phyloP scores from a whole-genome alignment of 2,888 invertebrate genomes.

The Hyalella azteca region DNA sequence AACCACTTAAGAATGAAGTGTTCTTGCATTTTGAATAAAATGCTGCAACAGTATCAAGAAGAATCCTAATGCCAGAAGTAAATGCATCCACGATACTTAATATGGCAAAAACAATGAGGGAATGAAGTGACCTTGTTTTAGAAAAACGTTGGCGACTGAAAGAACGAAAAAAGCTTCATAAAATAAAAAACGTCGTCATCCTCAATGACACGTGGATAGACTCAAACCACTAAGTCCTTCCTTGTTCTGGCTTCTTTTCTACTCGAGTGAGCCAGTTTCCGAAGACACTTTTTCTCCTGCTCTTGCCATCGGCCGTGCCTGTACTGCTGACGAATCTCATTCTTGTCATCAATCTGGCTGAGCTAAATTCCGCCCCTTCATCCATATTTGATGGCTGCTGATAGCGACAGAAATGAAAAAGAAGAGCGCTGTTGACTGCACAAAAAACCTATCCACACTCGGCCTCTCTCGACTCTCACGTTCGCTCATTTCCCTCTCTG shows the following conservation, averaged over 20 bases:
- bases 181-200: too few species aligned
- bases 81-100: too few species aligned
- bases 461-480: not conserved
- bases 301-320: not conserved
- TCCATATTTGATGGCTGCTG: slow-evolving; percentile 37
- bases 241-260: not conserved
- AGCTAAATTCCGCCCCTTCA: slow-evolving; percentile 35
- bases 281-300: not conserved
- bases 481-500: not conserved
- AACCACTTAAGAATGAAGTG: too few species aligned
- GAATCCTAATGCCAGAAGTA: too few species aligned
- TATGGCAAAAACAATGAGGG: too few species aligned
- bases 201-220: too few species aligned
- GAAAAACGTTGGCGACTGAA: too few species aligned
- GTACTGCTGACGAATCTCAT: slow-evolving; percentile 37
- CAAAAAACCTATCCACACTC: slow-evolving; percentile 18
- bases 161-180: too few species aligned
- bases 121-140: too few species aligned
- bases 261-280: not conserved
- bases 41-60: too few species aligned
- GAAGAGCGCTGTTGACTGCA: slow-evolving; percentile 17
- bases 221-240: not conserved
- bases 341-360: slow-evolving; percentile 37
- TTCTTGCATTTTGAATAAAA: too few species aligned
- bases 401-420: slow-evolving; percentile 35